Base-by-base conservation (phyloP, 2,888 invertebrate species). In the Dione juno region DNA sequence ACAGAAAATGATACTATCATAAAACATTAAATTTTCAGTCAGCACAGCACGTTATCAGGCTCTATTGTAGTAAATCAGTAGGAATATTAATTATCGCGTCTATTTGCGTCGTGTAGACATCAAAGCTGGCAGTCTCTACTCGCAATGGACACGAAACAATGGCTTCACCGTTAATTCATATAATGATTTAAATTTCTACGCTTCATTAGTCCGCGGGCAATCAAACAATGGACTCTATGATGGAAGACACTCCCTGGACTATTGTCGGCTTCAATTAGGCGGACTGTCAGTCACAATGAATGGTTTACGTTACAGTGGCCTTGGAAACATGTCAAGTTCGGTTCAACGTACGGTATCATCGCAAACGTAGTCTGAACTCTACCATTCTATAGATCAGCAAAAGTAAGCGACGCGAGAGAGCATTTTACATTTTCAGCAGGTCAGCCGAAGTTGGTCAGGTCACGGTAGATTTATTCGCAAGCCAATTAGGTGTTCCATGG, bases 321-420 rank as follows among this genome's bases (percentile, higher is more conserved):
- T 83, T 83, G 81, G 76, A 70, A 70, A 68, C 76, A 76, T 80
- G 82, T 82, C 84, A 82, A 84, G 83, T 82, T 83, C 81, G 75
- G 82, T 78, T 81, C 82, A 80, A 74, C 74, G 80, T 72, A 73
- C 79, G 57, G 74, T 52, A 28, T 45, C 63, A 57, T 64, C 57
- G 40, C 77, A 73, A 71, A 35, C 45, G n/a, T 70, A 66, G 43
- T 57, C 35, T 76, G 78, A 70, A 41, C 74, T 21, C 40, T 58
- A 19, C 28, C 67, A 14, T 13, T 10, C n/a, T 35, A 35, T 35
- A 11, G 37, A 67, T 19, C n/a, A 19, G 19, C 48, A 54, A 50
- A 16, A 43, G n/a, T 35, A 21, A 19, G 19, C 35, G 64, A 37
- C 11, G 13, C 10, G 41, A 68, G 64, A 65, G 71, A 53, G 61